Evolutionary conservation across 2,888 invertebrate species (phyloP), one percentile per base, ranked within the genome.

Genomic region (Mayetiola destructor): DNA sequence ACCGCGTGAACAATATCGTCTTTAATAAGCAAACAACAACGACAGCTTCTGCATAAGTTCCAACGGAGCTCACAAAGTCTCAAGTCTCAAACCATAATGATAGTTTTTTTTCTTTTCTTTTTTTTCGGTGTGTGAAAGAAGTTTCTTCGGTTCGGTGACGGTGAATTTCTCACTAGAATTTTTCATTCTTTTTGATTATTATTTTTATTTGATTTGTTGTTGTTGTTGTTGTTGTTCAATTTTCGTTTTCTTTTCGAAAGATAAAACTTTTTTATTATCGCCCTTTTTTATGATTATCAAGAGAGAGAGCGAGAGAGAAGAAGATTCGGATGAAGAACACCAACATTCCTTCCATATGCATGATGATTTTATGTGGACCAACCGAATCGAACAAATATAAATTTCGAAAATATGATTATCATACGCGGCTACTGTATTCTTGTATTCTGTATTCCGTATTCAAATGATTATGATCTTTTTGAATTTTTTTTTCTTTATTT

Each of bases 361-460:
- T 27, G 48, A 27, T 48, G 48, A 48, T 48, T 48, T 48, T 48
- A 48, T 48, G 48, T 48, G 48, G 48, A 48, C 48, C 48, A 48
- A 48, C 48, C 48, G 48, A 48, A 48, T 48, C 48, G 48, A 48
- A 48, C 48, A 27, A 48, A 53, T 53, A 53, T 53, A 53, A 53
- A 53, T 53, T 53, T 53, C 53, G 30, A 53, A 53, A 53, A 53
- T 53, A 53, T 53, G 53, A 53, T 53, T 30, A 53, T 53, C 53
- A 30, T 53, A 30, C 30, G 30, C 30, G 48, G 53, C 53, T 53
- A 53, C 53, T 53, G 53, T 53, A 53, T 32, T 32, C 32, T 32
- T n/a, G n/a, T n/a, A n/a, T n/a, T n/a, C n/a, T n/a, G n/a, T n/a
- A n/a, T n/a, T n/a, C n/a, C n/a, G n/a, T n/a, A n/a, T 48, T 48